Conservation (phyloP, 2,797 vertebrate species). For the Muscicapa comitata region DNA sequence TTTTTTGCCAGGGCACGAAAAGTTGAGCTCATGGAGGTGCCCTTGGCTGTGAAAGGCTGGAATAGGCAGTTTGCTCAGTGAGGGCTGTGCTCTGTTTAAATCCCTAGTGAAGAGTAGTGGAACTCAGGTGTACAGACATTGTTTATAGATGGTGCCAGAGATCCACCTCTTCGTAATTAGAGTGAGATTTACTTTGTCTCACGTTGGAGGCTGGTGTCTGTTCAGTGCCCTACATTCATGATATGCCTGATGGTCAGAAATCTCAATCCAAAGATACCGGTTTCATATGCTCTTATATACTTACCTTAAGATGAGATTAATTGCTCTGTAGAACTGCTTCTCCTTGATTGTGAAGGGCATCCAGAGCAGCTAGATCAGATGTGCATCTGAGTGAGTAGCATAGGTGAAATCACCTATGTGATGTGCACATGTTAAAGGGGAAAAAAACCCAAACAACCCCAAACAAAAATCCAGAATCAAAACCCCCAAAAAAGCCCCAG, state of each 20-base stretch:
- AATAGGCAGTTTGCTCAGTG: not conserved
- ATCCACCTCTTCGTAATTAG: not conserved
- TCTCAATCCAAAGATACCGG: not conserved
- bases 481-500: rapidly evolving
- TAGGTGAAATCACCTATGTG: not conserved
- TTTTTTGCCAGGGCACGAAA: not conserved
- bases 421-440: not conserved
- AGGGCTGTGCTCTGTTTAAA: not conserved
- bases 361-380: not conserved
- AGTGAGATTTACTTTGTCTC: not conserved
- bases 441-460: not conserved
- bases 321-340: not conserved
- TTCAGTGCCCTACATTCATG: not conserved
- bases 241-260: not conserved
- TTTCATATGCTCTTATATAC: not conserved
- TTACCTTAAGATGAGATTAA: not conserved
- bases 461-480: not conserved
- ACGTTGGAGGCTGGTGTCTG: not conserved
- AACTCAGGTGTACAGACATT: not conserved
- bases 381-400: not conserved
- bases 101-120: not conserved
- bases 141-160: not conserved
- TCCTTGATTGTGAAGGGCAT: not conserved
- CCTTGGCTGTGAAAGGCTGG: not conserved
- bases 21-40: not conserved